Evolutionary conservation across 2,888 invertebrate species (phyloP), one percentile per base, ranked within the genome.

Genomic region (Horisme vitalbata): DNA sequence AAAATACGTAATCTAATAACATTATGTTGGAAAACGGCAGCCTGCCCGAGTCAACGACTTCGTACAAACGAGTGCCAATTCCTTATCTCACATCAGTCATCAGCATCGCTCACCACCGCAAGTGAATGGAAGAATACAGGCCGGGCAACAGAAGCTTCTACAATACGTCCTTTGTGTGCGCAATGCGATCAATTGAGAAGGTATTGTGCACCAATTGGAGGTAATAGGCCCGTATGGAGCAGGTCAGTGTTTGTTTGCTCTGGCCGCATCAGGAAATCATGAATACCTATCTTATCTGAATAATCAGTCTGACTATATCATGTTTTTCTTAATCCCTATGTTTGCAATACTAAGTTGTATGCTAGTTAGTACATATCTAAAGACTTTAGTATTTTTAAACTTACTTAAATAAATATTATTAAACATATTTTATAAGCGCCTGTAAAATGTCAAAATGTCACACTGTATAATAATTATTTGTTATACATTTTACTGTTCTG

Each of bases 191-290:
- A 65, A 48, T 44, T 57, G 47, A 38, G 18, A 43, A 35, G 47
- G 47, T 52, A 68, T 69, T 64, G 65, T 58, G 50, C 56, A 34
- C 47, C 55, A 63, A 54, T 66, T 62, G 58, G 20, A 44, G 37
- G 48, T 55, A 57, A 61, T 57, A 45, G 47, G 28, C 61, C 59
- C 61, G 56, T 59, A 61, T 61, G 50, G 33, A 39, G 21, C 45
- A 44, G 47, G 36, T 33, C 33, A 23, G 32, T 36, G 41, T 39
- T 31, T 44, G 44, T 37, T 39, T 45, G 38, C 10, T 26, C 21
- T 37, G 15, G 24, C 35, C 35, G 24, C 15, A n/a, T 23, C 18
- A 6, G 7, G 8, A n/a, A 23, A n/a, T n/a, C n/a, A 8, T 23
- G n/a, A n/a, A n/a, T n/a, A 23, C 0, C 8, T 23, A 4, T n/a